Evolutionary conservation across 1,140 invertebrate species (phyloP), one percentile per base, ranked within the genome.

Genomic region (Rhynchophorus ferrugineus): DNA sequence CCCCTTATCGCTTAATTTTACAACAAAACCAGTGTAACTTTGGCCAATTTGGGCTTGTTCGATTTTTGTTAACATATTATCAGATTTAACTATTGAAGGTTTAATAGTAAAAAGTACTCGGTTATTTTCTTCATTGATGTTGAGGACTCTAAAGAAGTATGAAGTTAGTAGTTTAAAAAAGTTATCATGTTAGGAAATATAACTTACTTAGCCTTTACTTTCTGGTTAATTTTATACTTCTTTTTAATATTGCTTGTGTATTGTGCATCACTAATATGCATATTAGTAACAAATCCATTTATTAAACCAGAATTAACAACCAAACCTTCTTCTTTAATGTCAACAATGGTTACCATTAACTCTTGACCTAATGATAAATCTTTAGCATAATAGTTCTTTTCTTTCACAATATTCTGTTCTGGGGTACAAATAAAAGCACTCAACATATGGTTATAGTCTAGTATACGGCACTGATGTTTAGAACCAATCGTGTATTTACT

Each of bases 381-480:
- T n/a, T 64, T 60, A 2, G 69, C 43, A 0, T 65, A 68, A 35
- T 79, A 75, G 54, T 69, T 59, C 39, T 73, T 74, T 38, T 76
- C 65, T 22, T 76, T 64, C 0, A 84, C 49, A 1, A 79, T 20
- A 8, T 71, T 62, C 44, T 72, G 65, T 62, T 81, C 72, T 62
- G 81, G 75, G 1, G 77, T 73, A 53, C 79, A 80, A 29, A 81
- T 69, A 55, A 78, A 82, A 11, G 77, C 57, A 11, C 67, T 69
- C 44, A 82, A 78, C 45, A 83, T 70, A 2, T 66, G 63, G 61
- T 73, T 72, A 61, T 80, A 83, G 6, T 73, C 65, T 1, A 81
- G 49, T 3, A 85, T 58, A 43, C 81, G 72, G 57, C 81, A 78
- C 35, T 64, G 71, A 50, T 81, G 78, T 20, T 62, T 70, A 3